Evolutionary conservation across 2,113 vertebrate genomes (phyloP), one percentile per base, ranked within the genome.

Genomic region (Ictalurus punctatus): DNA sequence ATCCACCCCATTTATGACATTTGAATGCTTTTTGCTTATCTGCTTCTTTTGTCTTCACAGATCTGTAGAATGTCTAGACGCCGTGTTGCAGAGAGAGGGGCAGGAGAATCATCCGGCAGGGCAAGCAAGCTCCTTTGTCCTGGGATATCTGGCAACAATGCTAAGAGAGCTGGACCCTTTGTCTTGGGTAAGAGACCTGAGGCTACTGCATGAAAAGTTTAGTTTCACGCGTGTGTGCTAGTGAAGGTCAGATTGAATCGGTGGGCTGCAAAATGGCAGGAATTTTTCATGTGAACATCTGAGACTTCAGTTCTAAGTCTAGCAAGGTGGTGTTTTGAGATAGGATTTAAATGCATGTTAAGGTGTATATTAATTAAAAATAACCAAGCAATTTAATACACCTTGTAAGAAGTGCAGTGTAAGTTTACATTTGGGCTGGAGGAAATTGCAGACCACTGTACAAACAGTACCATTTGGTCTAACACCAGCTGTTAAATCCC

Each of bases 81-180:
- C 92, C 97, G 98, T 95, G 96, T 96, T 88, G 97, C 97, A 69
- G 98, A 99, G 93, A 97, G 98, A 96, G 97, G 97, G 92, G 96
- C 96, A 90, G 98, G 98, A 92, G 98, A 99, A 94, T 97, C 97
- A 63, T 98, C 98, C 1, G 90, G 97, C 86, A 97, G 96, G 91
- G 96, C 97, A 48, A 95, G 93, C 92, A 99, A 99, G 94, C 96
- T 97, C 92, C 97, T 99, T 61, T 99, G 98, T 91, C 92, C 96
- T 4, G 97, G 97, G 81, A 98, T 99, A 93, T 96, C 98, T 6
- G 98, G 98, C 94, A 98, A 93, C 84, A 99, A 97, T 83, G 97
- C 97, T 90, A 99, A 99, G 95, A 96, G 98, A 96, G 98, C 98
- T 0, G 98, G 98, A 27, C 98, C 98, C 0, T 99, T 99, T 92